Evolutionary conservation across 2,888 invertebrate genomes (phyloP).

Genomic region (Polyploca ridens): DNA sequence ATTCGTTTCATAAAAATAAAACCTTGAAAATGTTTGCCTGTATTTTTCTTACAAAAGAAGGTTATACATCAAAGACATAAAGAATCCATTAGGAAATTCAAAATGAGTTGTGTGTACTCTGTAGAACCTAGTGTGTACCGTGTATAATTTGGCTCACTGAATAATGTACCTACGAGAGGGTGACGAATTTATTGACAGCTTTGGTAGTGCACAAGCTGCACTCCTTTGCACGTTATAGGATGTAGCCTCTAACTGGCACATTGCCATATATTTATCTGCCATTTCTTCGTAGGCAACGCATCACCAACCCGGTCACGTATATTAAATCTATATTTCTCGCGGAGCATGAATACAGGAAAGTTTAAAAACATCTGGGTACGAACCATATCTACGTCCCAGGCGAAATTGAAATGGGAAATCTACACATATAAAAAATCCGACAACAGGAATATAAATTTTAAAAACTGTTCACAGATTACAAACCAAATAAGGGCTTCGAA

Average conservation of each 20-base stretch:
- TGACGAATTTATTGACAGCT: too few relatives aligned
- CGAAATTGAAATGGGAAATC: neutral
- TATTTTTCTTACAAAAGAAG: slow-evolving; percentile 1
- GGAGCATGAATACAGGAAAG: slow-evolving; percentile 35
- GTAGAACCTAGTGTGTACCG: too few relatives aligned
- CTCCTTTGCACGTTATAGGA: slow-evolving; percentile 12
- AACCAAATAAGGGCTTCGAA: too few relatives aligned
- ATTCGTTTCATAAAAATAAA: neutral
- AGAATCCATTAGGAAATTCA: slow-evolving; percentile 1
- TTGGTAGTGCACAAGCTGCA: slow-evolving; percentile 26
- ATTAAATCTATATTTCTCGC: slow-evolving; percentile 50
- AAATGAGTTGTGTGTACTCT: neutral
- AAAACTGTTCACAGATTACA: too few relatives aligned
- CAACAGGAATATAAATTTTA: too few relatives aligned
- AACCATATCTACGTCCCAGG: too few relatives aligned
- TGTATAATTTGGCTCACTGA: neutral
- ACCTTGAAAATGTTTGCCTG: neutral
- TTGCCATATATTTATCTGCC: slow-evolving; percentile 13
- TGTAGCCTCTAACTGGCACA: slow-evolving; percentile 11
- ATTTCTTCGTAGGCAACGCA: slow-evolving; percentile 10
- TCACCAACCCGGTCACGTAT: slow-evolving; percentile 43
- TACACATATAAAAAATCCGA: neutral
- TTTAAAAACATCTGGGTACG: neutral
- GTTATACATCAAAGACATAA: neutral
- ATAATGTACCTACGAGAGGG: neutral